These are phyloP conservation scores for Lasius fuliginosus DNA, from an alignment of 2,888 invertebrate species.

Conservation along the genomic window DNA sequence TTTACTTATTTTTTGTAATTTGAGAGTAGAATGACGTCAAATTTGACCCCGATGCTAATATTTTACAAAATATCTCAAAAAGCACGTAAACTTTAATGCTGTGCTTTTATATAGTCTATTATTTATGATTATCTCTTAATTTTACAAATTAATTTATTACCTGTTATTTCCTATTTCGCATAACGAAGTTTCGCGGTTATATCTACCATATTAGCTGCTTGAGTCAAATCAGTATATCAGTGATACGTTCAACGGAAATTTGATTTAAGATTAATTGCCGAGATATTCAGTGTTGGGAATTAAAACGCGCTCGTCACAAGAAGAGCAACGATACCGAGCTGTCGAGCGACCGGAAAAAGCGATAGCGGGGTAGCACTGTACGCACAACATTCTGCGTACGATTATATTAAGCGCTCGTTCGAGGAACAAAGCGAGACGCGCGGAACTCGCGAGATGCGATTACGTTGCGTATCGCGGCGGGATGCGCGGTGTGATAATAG, in stretches of 20 bases:
- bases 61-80: slow-evolving; percentile 17
- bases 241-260: slow-evolving; percentile 9
- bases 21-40: background rate
- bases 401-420: slow-evolving; percentile 31
- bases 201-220: background rate
- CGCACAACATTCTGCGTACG: background rate
- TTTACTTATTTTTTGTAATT: background rate
- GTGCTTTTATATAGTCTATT: background rate
- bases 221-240: background rate
- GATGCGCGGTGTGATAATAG: slow-evolving; percentile 74
- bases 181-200: slow-evolving; percentile 14
- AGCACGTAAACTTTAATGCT: background rate
- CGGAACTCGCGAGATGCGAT: slow-evolving; percentile 69
- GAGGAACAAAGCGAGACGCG: slow-evolving; percentile 47
- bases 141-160: slow-evolving; percentile 40
- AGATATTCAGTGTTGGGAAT: background rate
- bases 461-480: slow-evolving; percentile 67
- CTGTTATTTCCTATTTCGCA: slow-evolving; percentile 21
- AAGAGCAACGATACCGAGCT: background rate
- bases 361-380: background rate
- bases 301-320: background rate
- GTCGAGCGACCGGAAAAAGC: background rate
- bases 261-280: background rate
- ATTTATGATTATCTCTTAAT: slow-evolving; percentile 16
- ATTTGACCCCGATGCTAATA: background rate